Base-by-base conservation (phyloP, 1,140 invertebrate genomes). In the Habropoda laboriosa region DNA sequence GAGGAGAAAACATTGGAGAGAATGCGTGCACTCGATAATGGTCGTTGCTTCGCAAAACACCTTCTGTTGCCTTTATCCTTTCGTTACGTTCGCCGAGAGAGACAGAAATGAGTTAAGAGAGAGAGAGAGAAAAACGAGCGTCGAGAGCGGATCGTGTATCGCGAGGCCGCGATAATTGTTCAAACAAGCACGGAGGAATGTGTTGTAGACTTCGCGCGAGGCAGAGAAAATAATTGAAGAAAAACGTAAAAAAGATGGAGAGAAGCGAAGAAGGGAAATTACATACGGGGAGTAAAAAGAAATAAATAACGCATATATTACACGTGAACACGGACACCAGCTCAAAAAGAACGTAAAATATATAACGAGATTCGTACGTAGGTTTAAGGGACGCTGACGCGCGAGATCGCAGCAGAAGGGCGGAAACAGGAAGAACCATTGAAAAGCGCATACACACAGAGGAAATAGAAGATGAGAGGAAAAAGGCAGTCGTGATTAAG, bases 251-350 rank as follows among this genome's bases (percentile, higher is more conserved):
- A 38, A 5, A 24, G n/a, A 30, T 0, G 21, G 30, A 57, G 7
- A 32, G 18, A 30, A 10, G 21, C 2, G 2, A 32, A 58, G 18
- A n/a, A 61, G n/a, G 16, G 38, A n/a, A 24, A 47, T 45, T 40
- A 40, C 42, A 35, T 27, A 67, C 53, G 42, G 30, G 40, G 47
- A 58, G 76, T 53, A 79, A 40, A 83, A n/a, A n/a, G n/a, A n/a
- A n/a, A n/a, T n/a, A n/a, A n/a, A n/a, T n/a, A n/a, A n/a, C n/a
- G n/a, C n/a, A n/a, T n/a, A n/a, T n/a, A n/a, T n/a, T 80, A 82
- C 57, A 85, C 61, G 83, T 86, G 86, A 85, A 85, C 85, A 86
- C 85, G 89, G 51, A 90, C 89, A 91, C 86, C 89, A 88, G 89
- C 83, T 91, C 80, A 83, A 89, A n/a, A n/a, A 86, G 78, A 86